Base-by-base conservation (phyloP, 2,113 vertebrate genomes). In the Epinephelus cyanopodus region DNA sequence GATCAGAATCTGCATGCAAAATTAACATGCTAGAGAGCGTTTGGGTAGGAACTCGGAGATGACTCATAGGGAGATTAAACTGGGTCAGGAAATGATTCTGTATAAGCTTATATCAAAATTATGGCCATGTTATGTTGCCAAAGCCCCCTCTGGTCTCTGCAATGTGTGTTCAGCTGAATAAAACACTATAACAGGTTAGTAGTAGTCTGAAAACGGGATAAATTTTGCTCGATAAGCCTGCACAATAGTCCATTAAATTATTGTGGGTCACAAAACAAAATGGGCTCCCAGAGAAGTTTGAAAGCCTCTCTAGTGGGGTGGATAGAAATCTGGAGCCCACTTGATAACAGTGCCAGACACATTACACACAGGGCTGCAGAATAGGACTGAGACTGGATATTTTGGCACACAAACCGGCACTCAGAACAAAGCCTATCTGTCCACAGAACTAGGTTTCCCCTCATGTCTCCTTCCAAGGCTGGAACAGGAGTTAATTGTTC, bases 401-500 rank as follows among this genome's bases (percentile, higher is more conserved):
- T 72, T 70, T 92, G 84, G 78, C 87, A 88, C 69, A 74, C 50
- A 77, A 67, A 74, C 74, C 56, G 45, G 58, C 61, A 58, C 74
- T 83, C 77, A 83, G 65, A 84, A 78, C 80, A 90, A 89, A 87
- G 79, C 76, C 63, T 74, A 21, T 87, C 61, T 58, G 62, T 78
- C 72, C 74, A 78, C 58, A 68, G 42, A 67, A 67, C 54, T 78
- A 65, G 71, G 79, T 67, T 76, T 45, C 56, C 76, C 57, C 71
- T 81, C 47, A 2, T 79, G 73, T 82, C 83, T 84, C 64, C 56
- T 65, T 64, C 61, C 74, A 70, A 69, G 78, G 79, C 70, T 90
- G 79, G 86, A 85, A 79, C 79, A 74, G 73, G 83, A 90, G 88
- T 92, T 94, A 93, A 93, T 94, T 90, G 91, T 92, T 90, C 88